These are phyloP conservation scores for Archocentrus centrarchus DNA, from an alignment of 2,113 vertebrate genomes.

Conservation along the genomic window DNA sequence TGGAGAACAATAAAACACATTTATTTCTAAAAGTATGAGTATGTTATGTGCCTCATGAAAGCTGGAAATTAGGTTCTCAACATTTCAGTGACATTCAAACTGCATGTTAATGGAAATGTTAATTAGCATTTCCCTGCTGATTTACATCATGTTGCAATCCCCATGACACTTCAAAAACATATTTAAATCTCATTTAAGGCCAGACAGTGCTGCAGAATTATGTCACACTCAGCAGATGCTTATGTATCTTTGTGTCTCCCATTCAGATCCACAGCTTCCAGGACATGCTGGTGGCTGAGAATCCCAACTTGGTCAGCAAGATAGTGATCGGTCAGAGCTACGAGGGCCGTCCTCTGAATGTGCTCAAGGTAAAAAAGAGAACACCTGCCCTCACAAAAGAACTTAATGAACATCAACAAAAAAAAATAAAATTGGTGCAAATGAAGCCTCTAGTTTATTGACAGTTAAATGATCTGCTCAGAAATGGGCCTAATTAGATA, in stretches of 20 bases:
- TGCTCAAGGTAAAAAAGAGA: conserved; percentile 86
- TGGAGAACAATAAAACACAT: background rate
- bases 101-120: background rate
- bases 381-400: background rate
- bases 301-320: conserved; percentile 87
- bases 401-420: too few relatives aligned
- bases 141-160: background rate
- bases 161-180: background rate
- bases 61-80: background rate
- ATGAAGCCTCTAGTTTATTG: background rate
- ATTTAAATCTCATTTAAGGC: background rate
- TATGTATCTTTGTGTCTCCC: background rate
- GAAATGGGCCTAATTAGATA: background rate
- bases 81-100: background rate
- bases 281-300: conserved; percentile 85
- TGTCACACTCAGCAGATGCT: background rate
- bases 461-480: background rate
- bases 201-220: background rate
- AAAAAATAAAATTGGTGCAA: conserved; percentile 3
- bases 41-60: background rate
- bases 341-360: conserved; percentile 84
- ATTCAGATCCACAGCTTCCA: conserved; percentile 90
- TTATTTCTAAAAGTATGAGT: background rate
- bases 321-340: conserved; percentile 88
- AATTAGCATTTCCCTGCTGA: background rate